A percentile compares a stretch with the other conserved stretches of the same genome.
These are phyloP conservation scores for Aeoliscus strigatus DNA, from an alignment of 2,797 vertebrate genomes.

Conservation along the genomic window DNA sequence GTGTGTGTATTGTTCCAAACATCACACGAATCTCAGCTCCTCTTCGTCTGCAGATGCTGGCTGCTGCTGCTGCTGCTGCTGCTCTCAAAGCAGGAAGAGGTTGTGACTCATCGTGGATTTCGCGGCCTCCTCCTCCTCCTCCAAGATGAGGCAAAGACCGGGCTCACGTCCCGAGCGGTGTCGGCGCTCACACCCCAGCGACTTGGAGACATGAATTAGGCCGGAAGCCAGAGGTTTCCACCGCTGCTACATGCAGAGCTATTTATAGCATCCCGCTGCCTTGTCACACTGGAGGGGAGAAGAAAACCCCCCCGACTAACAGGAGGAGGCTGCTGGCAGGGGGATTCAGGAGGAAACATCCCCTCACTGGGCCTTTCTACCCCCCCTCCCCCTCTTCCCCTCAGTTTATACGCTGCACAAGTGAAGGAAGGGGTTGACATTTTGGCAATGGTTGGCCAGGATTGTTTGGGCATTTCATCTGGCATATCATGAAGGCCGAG, in stretches of 20 bases:
- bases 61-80: conserved; percentile 18
- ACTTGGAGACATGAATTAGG: conserved; percentile 60
- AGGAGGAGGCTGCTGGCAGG: conserved; percentile 23
- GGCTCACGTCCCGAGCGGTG: too few species aligned
- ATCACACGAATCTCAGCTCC: conserved; percentile 7
- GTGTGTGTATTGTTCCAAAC: conserved; percentile 4
- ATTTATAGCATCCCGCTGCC: conserved; percentile 59
- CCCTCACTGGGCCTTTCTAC: too few species aligned
- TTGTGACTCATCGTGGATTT: conserved; percentile 35
- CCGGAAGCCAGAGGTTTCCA: conserved; percentile 63
- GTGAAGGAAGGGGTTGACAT: too few species aligned
- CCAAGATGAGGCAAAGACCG: too few species aligned
- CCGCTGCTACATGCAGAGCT: conserved; percentile 53
- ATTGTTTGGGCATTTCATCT: too few species aligned
- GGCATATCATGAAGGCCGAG: too few species aligned
- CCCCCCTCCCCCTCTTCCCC: too few species aligned
- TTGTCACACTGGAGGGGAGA: conserved; percentile 55
- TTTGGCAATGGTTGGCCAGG: too few species aligned
- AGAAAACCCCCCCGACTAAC: conserved; percentile 35
- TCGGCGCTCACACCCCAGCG: too few species aligned
- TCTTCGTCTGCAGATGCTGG: conserved; percentile 5
- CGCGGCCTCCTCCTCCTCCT: conserved; percentile 6
- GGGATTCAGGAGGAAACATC: too few species aligned
- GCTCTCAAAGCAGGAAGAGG: too few species aligned
- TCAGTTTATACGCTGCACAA: too few species aligned